A percentile compares a stretch with the other conserved stretches of the same genome.
Evolutionary conservation across 2,888 invertebrate species (phyloP).

Genomic region (Phalangium opilio): DNA sequence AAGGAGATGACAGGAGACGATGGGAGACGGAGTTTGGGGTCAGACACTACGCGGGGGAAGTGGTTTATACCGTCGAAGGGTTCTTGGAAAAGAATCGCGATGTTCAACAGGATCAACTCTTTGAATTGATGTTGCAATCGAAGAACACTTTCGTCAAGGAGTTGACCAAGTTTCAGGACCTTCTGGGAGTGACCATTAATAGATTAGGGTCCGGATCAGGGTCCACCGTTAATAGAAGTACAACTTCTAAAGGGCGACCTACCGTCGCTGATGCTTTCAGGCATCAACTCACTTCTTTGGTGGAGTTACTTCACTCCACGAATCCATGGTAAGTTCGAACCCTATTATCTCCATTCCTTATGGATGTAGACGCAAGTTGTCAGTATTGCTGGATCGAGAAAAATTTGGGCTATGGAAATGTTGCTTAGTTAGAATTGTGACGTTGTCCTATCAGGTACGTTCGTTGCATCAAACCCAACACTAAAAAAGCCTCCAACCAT

Average conservation of each 20-base stretch:
- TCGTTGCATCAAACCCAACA: conserved; percentile 81
- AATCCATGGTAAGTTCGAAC: conserved; percentile 53
- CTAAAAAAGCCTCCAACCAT: conserved; percentile 59
- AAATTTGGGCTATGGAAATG: too few relatives aligned
- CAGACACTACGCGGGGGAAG: conserved; percentile 68
- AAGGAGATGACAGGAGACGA: conserved; percentile 62
- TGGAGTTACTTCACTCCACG: conserved; percentile 74
- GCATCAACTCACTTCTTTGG: conserved; percentile 68
- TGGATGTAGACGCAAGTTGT: too few relatives aligned
- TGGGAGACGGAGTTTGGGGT: conserved; percentile 86
- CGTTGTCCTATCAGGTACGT: too few relatives aligned
- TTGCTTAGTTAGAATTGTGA: too few relatives aligned
- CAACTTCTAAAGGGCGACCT: conserved; percentile 73
- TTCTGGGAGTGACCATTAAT: conserved; percentile 32
- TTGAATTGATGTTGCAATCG: conserved; percentile 71
- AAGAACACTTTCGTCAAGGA: conserved; percentile 68
- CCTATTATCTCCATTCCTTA: too few relatives aligned
- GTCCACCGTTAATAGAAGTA: conserved; percentile 47
- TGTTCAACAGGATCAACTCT: conserved; percentile 81
- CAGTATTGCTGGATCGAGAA: too few relatives aligned
- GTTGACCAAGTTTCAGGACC: conserved; percentile 44
- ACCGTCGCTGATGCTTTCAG: conserved; percentile 81
- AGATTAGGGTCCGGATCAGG: conserved; percentile 30
- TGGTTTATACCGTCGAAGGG: conserved; percentile 64
- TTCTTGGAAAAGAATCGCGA: conserved; percentile 86